Conservation (phyloP, 1,140 invertebrate genomes). For the Paracyclopina nana region DNA sequence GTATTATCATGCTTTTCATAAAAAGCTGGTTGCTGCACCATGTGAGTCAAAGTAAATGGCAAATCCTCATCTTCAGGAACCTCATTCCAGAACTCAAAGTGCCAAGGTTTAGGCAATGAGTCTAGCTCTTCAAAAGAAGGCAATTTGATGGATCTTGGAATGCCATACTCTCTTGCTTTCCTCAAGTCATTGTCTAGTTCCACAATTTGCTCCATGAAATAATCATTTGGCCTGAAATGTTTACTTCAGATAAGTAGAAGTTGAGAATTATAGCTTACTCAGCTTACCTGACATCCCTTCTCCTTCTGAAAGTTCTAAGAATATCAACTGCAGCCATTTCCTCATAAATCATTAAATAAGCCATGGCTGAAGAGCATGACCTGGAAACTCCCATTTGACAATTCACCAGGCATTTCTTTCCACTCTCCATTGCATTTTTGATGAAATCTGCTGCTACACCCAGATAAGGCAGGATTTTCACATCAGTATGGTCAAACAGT, state of each 20-base stretch:
- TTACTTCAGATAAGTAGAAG: too few species aligned
- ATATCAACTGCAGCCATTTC: not conserved
- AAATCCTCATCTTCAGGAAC: not conserved
- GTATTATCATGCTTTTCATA: not conserved
- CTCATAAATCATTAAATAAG: slow-evolving; percentile 3
- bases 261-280: too few species aligned
- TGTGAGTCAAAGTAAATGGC: slow-evolving; percentile 7
- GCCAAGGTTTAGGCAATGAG: slow-evolving; percentile 1
- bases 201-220: slow-evolving; percentile 4
- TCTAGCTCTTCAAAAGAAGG: not conserved
- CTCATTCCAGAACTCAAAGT: slow-evolving; percentile 13
- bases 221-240: slow-evolving; percentile 11
- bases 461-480: slow-evolving; percentile 38
- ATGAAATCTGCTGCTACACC: slow-evolving; percentile 56
- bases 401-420: slow-evolving; percentile 48
- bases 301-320: not conserved
- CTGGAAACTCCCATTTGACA: slow-evolving; percentile 58
- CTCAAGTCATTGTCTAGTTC: slow-evolving; percentile 8
- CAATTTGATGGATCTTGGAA: not conserved
- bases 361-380: slow-evolving; percentile 44
- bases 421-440: slow-evolving; percentile 42
- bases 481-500: not conserved
- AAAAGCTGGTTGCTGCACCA: not conserved
- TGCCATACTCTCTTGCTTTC: not conserved
- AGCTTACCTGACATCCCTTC: slow-evolving; percentile 6